These are phyloP conservation scores for Scaptomyza polygonia DNA, from an alignment of 2,888 invertebrate species.

Conservation along the genomic window DNA sequence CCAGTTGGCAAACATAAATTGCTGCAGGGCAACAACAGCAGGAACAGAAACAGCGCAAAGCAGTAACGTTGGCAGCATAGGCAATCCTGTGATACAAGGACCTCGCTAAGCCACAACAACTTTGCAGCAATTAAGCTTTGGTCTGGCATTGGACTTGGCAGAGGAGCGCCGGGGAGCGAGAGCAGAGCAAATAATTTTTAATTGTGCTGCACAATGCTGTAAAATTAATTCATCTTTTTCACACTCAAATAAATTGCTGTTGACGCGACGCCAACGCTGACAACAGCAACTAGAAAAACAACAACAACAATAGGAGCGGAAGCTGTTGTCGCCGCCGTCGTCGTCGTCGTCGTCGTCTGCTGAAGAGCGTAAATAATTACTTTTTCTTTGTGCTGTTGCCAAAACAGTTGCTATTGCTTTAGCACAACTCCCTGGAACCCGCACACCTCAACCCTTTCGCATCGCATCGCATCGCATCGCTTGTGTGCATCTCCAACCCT, in stretches of 20 bases:
- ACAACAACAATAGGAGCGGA: conserved; percentile 48
- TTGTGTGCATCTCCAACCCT: conserved; percentile 8
- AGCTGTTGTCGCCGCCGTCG: conserved; percentile 60
- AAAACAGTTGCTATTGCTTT: conserved; percentile 75
- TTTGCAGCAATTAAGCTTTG: conserved; percentile 78
- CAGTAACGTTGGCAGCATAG: conserved; percentile 32
- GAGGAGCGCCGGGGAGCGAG: not conserved
- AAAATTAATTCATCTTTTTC: conserved; percentile 81
- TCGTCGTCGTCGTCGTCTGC: conserved; percentile 66
- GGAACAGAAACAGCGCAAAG: conserved; percentile 34
- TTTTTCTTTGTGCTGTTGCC: conserved; percentile 77
- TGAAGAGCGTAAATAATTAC: conserved; percentile 80
- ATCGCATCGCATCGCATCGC: conserved; percentile 7
- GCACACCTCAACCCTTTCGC: conserved; percentile 2
- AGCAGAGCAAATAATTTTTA: conserved; percentile 77
- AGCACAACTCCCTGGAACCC: conserved; percentile 14
- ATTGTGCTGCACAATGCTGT: conserved; percentile 81
- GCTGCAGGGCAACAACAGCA: conserved; percentile 66
- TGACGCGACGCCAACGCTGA: conserved; percentile 71
- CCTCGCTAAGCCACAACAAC: conserved; percentile 78
- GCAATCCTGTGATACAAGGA: conserved; percentile 58
- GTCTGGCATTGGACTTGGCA: conserved; percentile 54
- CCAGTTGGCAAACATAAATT: conserved; percentile 77
- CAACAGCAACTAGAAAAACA: conserved; percentile 39
- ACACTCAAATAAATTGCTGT: conserved; percentile 80